These are phyloP conservation scores for Tuta absoluta DNA, from an alignment of 2,888 invertebrate species.

Conservation along the genomic window DNA sequence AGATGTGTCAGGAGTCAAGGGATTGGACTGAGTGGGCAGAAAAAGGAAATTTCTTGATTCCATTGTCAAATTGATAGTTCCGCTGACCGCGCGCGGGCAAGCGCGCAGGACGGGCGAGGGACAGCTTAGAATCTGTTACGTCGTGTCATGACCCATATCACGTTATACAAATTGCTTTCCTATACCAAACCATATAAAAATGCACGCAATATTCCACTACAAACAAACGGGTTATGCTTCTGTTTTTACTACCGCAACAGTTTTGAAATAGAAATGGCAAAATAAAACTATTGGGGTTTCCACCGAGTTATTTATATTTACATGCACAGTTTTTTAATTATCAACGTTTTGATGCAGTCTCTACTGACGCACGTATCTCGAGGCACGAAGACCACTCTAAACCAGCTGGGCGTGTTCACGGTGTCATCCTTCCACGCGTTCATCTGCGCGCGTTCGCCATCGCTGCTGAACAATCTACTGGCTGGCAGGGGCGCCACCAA, in stretches of 20 bases:
- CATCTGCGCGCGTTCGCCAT: conserved; percentile 97
- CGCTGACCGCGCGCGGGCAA: conserved; percentile 56
- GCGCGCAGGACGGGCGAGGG: conserved; percentile 21
- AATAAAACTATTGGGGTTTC: background rate
- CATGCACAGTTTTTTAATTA: background rate
- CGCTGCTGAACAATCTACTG: conserved; percentile 93
- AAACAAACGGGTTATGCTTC: background rate
- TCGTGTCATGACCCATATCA: conserved; percentile 65
- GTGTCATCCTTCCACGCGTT: conserved; percentile 99
- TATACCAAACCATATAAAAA: conserved; percentile 63
- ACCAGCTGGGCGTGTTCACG: conserved; percentile 97
- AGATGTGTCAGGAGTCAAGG: conserved; percentile 21
- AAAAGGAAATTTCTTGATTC: conserved; percentile 51
- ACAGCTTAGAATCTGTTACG: conserved; percentile 58
- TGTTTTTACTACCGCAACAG: conserved; percentile 2
- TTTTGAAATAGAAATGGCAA: background rate
- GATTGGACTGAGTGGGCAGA: conserved; percentile 35
- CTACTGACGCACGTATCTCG: conserved; percentile 96
- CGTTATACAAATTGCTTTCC: conserved; percentile 60
- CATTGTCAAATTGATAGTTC: conserved; percentile 71
- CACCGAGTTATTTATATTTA: too few species aligned
- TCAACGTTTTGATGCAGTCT: conserved; percentile 85
- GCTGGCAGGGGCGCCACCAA: conserved; percentile 95
- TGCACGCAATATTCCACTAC: conserved; percentile 42
- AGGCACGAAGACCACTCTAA: conserved; percentile 95